Percentiles rank a stretch among this genome's conserved stretches.
Evolutionary conservation across 1,140 invertebrate genomes (phyloP).

Genomic region (Macrobrachium nipponense): DNA sequence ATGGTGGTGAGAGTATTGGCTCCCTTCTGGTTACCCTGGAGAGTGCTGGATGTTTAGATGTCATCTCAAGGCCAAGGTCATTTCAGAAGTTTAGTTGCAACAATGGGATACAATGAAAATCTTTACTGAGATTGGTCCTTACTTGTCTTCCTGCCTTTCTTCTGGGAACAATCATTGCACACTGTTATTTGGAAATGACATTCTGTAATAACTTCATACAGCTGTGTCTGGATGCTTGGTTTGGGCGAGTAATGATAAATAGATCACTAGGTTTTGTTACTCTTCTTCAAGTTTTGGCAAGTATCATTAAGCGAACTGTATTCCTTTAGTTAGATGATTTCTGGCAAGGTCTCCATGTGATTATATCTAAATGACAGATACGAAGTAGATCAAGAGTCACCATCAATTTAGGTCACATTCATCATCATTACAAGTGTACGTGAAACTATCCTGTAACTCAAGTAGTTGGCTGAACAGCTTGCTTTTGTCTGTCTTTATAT

Average conservation of each 20-base stretch:
- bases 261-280: background rate
- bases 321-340: background rate
- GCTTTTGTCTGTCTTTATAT: background rate
- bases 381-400: constrained; percentile 24
- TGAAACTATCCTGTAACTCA: constrained; percentile 14
- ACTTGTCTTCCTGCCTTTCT: constrained; percentile 22
- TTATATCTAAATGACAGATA: background rate
- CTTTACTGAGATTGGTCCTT: constrained; percentile 28
- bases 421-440: background rate
- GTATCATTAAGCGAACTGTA: constrained; percentile 13
- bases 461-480: constrained; percentile 3
- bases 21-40: background rate
- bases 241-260: constrained; percentile 6
- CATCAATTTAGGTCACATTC: background rate
- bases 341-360: constrained; percentile 2
- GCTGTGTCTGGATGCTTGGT: constrained; percentile 5
- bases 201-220: constrained; percentile 5
- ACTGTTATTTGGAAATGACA: constrained; percentile 25
- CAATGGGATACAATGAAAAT: constrained; percentile 13
- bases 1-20: background rate
- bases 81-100: constrained; percentile 5
- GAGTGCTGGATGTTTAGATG: background rate
- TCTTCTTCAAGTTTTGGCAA: background rate
- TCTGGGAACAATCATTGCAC: background rate
- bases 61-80: background rate